phyloP scores from a whole-genome alignment of 2,113 vertebrate genomes.

The Mellivora capensis region DNA sequence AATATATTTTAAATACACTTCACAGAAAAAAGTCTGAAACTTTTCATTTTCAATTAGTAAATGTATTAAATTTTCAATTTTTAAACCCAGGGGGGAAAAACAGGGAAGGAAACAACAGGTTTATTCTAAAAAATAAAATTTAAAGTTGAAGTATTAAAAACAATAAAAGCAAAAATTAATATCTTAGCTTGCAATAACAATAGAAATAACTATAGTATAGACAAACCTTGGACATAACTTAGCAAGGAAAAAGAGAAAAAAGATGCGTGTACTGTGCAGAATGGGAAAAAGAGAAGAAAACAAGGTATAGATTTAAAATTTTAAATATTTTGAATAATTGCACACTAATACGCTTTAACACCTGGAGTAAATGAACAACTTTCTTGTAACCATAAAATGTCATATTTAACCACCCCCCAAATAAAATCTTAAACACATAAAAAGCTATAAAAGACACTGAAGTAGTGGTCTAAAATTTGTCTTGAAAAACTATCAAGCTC shows the following conservation, averaged over 20 bases:
- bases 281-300: background rate
- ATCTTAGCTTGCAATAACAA: background rate
- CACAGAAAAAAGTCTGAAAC: background rate
- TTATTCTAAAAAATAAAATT: background rate
- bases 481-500: background rate
- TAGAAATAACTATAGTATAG: background rate
- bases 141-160: background rate
- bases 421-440: background rate
- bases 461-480: background rate
- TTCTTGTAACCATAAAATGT: background rate
- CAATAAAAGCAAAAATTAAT: background rate
- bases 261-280: background rate
- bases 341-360: background rate
- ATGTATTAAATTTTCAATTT: background rate
- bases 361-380: background rate
- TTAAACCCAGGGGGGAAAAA: background rate
- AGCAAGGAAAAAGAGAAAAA: background rate
- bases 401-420: background rate
- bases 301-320: background rate
- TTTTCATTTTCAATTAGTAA: background rate
- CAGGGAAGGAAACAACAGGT: background rate
- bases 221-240: background rate
- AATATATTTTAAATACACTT: background rate
- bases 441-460: background rate
- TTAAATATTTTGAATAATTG: background rate